Evolutionary conservation across 2,113 vertebrate species (phyloP), one percentile per base, ranked within the genome.

Genomic region (Microcebus murinus): DNA sequence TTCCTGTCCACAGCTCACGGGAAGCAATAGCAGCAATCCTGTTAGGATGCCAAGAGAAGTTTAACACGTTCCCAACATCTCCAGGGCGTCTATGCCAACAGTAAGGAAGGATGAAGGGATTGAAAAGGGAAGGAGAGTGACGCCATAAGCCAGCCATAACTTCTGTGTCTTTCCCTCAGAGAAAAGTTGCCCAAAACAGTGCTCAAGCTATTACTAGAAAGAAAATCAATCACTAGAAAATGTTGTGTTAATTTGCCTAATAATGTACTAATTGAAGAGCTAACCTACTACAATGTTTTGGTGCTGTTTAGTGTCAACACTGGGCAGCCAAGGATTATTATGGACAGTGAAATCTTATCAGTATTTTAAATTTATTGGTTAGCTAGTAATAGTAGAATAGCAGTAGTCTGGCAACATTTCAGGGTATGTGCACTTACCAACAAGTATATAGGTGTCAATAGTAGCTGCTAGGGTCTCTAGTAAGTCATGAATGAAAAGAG

Each of bases 311-410:
- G 34, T 39, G 50, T 31, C 50, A 94, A 42, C 23, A 34, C 20
- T 10, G 29, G 36, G 27, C 6, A 39, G 7, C 4, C 12, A 12
- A 59, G 48, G n/a, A 52, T 48, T 55, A 27, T 79, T 34, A 68
- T 1, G 6, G 63, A 36, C 6, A 25, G 23, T 15, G 34, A 18
- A 59, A 45, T 84, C 39, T 73, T 61, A 39, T 50, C 13, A 74
- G 18, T 36, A 74, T 65, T 84, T 91, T 59, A 52, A 90, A 83
- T 29, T 45, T n/a, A 39, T 15, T 85, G 14, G 34, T 68, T 91
- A 42, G n/a, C 39, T 52, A 61, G 29, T 34, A 34, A 68, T 4
- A 45, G 13, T 4, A 74, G 36, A 63, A 79, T 4, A 31, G 20
- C 14, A 27, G 29, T 14, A 55, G 45, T 42, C 7, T 23, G 25